Base-by-base conservation (phyloP, 2,888 invertebrate species). In the Euzophera pinguis region DNA sequence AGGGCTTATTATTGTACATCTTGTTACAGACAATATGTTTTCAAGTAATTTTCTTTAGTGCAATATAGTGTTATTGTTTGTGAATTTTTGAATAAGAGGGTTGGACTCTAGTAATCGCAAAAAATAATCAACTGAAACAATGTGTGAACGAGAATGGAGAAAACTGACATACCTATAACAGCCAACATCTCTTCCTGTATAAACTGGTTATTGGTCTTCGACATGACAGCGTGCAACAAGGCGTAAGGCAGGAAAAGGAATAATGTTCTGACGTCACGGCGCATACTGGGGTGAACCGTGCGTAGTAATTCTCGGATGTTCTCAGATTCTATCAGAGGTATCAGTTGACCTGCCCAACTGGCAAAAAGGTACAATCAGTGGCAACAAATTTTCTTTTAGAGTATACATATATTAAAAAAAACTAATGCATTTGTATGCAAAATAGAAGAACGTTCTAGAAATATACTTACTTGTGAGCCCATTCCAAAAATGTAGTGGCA, bases 211-310 rank as follows among this genome's bases (percentile, higher is more conserved):
- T 84, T 70, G 61, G 83, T 88, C 57, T 75, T 81, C 0, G 92
- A 92, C 67, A 93, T 89, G 34, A 94, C 70, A 0, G 93, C 92
- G 67, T 94, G 94, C 1, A 94, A 64, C 8, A 96, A 73, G 35
- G 96, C 93, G 63, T 95, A 94, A 0, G 96, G 96, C 52, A 96
- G 84, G 71, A 96, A 95, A 51, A 94, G 92, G 71, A 94, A 93
- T 55, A 95, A 76, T 12, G 94, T 93, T 67, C 93, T 92, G 39
- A 92, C 91, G 71, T 95, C 95, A 55, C 94, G 92, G 22, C 94
- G 93, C 80, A 96, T 94, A 63, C 95, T 95, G 0, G 95, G 94
- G 60, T 94, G 92, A 37, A 95, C 95, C 0, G 93, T 93, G 59
- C 92, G 91, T 29, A 96, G 73, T 13, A 95, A 81, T 49, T 91